phyloP scores from a whole-genome alignment of 2,797 vertebrate species.

The Lophotriccus pileatus region DNA sequence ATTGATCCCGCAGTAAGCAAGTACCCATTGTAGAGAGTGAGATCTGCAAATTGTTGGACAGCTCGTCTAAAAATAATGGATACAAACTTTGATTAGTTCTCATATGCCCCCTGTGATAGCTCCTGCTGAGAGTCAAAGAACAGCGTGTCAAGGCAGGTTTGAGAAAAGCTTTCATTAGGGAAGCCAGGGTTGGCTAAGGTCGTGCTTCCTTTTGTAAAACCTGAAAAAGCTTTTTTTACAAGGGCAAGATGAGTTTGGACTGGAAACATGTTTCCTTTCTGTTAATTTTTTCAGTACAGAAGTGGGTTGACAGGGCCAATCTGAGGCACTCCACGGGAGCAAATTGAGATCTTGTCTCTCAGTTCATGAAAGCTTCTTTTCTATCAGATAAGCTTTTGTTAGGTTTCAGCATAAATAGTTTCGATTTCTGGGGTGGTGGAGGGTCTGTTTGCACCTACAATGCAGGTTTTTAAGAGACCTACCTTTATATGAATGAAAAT shows the following conservation, averaged over 20 bases:
- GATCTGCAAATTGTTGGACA: not conserved
- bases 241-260: not conserved
- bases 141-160: not conserved
- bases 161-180: not conserved
- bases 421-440: not conserved
- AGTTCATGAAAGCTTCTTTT: not conserved
- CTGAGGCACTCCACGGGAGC: not conserved
- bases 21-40: not conserved
- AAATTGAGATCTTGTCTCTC: not conserved
- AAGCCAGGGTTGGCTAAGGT: not conserved
- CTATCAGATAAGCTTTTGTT: not conserved
- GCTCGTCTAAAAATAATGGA: not conserved
- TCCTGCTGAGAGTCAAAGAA: not conserved
- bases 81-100: not conserved
- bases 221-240: not conserved
- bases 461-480: not conserved
- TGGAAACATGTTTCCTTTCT: not conserved
- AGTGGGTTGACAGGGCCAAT: not conserved
- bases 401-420: not conserved
- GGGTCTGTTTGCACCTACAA: not conserved
- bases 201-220: not conserved
- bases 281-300: not conserved
- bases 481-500: not conserved
- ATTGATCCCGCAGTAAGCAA: not conserved
- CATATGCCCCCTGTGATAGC: not conserved